Base-by-base conservation (phyloP, 2,888 invertebrate genomes). In the Vannuccia rotundouncinata region DNA sequence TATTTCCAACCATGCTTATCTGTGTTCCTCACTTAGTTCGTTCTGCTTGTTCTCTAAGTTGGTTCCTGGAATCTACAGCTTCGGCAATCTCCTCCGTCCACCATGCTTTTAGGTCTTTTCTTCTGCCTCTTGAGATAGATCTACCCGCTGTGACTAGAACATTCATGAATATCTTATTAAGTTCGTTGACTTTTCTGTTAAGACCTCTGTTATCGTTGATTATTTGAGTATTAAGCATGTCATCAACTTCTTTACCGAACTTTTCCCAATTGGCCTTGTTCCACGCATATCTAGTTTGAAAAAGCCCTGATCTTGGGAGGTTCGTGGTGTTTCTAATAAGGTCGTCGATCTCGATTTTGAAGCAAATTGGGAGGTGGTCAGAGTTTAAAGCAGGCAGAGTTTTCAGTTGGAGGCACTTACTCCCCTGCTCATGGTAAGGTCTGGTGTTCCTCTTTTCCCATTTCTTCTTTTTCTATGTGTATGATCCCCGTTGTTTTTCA, bases 321-420 rank as follows among this genome's bases (percentile, higher is more conserved):
- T 75, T n/a, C 17, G n/a, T 13, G 28, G 28, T 13, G n/a, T 75
- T n/a, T 75, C 29, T 29, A 17, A 27, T 29, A n/a, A 75, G n/a
- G 28, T n/a, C 27, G 31, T 75, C 75, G 17, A 75, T 27, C 27
- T 75, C 75, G n/a, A 75, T 75, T 29, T 75, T 29, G 28, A 75
- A 75, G 5, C 30, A 78, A 27, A 29, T 81, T 13, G 79, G 80
- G 22, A 74, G 78, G 27, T 78, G 81, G n/a, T 60, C 45, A 59
- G 31, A 78, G 25, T 81, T 78, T 79, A 74, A 81, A 17, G 60
- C 78, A 17, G 29, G 17, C 28, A 75, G 27, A 22, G 75, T 75
- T 27, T 29, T 29, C 75, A 75, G 31, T 75, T 75, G 17, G 5
- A 27, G 22, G 29, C 28, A 31, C 75, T 75, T 27, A 31, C 28